phyloP scores from a whole-genome alignment of 2,888 invertebrate genomes.

The Ochropleura plecta region DNA sequence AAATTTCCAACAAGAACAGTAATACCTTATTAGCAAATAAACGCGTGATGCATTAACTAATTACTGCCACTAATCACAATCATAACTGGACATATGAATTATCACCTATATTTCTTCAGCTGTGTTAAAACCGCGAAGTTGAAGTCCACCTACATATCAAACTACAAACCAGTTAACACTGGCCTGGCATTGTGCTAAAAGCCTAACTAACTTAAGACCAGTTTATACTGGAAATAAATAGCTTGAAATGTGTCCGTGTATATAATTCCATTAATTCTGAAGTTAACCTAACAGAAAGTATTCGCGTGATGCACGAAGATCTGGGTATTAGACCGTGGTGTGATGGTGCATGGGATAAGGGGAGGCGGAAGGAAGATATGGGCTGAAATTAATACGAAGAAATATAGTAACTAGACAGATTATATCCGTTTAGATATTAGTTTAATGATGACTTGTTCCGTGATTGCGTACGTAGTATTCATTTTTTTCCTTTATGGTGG shows the following conservation, averaged over 20 bases:
- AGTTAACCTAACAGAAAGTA: constrained; percentile 70
- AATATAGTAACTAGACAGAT: background rate
- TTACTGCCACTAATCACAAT: constrained; percentile 33
- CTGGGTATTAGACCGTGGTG: constrained; percentile 75
- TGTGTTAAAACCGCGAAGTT: constrained; percentile 7
- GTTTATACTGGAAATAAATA: background rate
- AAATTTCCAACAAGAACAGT: constrained; percentile 16
- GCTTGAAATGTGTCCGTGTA: constrained; percentile 8
- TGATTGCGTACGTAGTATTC: background rate
- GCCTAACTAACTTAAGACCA: background rate
- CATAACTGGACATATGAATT: constrained; percentile 39
- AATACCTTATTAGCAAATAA: constrained; percentile 29
- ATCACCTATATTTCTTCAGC: constrained; percentile 48
- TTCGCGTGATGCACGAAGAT: constrained; percentile 74
- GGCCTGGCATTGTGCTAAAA: background rate
- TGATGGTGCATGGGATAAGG: constrained; percentile 51
- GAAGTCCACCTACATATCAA: background rate
- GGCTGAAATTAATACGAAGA: background rate
- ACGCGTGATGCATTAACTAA: constrained; percentile 30
- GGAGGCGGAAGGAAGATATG: constrained; percentile 30
- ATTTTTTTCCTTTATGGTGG: no score
- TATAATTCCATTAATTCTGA: constrained; percentile 58
- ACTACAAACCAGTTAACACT: background rate
- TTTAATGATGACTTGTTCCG: background rate
- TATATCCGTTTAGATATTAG: constrained; percentile 11